Evolutionary conservation across 2,113 vertebrate species (phyloP).

Genomic region (Prolemur simus): DNA sequence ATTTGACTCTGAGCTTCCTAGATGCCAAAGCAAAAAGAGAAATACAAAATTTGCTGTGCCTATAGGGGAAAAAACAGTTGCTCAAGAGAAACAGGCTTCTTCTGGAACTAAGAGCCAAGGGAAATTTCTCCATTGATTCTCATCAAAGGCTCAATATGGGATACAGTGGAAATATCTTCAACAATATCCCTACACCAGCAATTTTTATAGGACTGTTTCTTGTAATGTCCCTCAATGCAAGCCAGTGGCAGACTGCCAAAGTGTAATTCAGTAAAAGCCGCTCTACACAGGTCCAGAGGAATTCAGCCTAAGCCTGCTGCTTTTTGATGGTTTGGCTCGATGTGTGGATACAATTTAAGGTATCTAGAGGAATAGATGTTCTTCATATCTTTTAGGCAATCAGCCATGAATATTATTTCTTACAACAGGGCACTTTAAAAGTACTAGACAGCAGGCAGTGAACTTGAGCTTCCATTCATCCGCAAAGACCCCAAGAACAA

Average conservation of each 20-base stretch:
- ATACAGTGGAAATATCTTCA: conserved; percentile 49
- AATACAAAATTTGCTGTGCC: background rate
- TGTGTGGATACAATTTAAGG: background rate
- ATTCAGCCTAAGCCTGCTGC: conserved; percentile 9
- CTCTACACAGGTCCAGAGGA: background rate
- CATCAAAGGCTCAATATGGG: conserved; percentile 5
- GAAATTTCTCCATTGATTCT: conserved; percentile 41
- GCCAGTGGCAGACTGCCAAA: conserved; percentile 65
- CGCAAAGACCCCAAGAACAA: conserved; percentile 55
- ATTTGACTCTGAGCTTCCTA: conserved; percentile 19
- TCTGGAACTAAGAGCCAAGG: background rate
- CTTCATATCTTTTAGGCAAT: conserved; percentile 62
- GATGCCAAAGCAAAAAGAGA: conserved; percentile 30
- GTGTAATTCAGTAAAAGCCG: conserved; percentile 68
- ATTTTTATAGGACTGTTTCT: conserved; percentile 64
- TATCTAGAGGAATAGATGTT: conserved; percentile 21
- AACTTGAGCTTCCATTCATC: conserved; percentile 39
- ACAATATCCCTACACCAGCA: conserved; percentile 32
- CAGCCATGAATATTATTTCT: conserved; percentile 43
- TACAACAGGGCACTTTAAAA: conserved; percentile 34
- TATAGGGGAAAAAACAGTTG: background rate
- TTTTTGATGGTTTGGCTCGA: conserved; percentile 51
- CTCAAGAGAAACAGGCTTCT: background rate
- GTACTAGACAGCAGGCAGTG: conserved; percentile 14
- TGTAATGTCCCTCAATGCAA: conserved; percentile 51